Evolutionary conservation across 2,797 vertebrate genomes (phyloP), one percentile per base, ranked within the genome.

Genomic region (Pachyuromys duprasi): DNA sequence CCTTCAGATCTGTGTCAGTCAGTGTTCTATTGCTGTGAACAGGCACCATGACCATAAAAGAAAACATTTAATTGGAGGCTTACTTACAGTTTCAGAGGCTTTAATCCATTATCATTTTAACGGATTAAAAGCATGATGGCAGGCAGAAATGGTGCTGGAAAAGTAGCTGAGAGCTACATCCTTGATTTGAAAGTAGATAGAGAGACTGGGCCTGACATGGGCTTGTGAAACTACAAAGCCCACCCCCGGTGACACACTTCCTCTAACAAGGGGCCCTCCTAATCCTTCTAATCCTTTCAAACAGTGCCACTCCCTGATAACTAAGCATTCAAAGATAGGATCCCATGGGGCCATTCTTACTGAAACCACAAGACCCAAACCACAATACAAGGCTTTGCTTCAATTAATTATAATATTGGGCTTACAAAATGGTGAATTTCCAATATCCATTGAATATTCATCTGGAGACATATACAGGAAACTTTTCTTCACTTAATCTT

Each of bases 371-470:
- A 69, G 49, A 49, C 49, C 49, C 65, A 55, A 86, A 70, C 22
- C 20, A 28, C 67, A 86, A 69, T 53, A 28, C 33, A 86, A 36
- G 36, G 11, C 83, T n/a, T 72, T 93, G 42, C 63, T 74, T 94
- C 74, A 91, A 92, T 84, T 81, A 81, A 87, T 76, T 45, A 9
- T 39, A 70, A 75, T 31, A 60, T 8, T 75, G 17, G 36, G 18
- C 3, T 89, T 88, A 62, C 65, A 95, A 83, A 67, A 84, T 55
- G 18, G 39, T 78, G 33, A 86, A 28, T 92, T 90, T 82, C 53
- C 42, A 39, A 49, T 17, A 70, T 70, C 17, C 20, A 26, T 3
- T 60, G 74, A 91, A 88, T 4, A 57, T 24, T 82, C 86, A 45
- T 70, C 72, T 81, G 62, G 42, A 53, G 45, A 24, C 20, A 31